These are phyloP conservation scores for Eurytoma adleriae DNA, from an alignment of 2,888 invertebrate genomes.

Conservation along the genomic window DNA sequence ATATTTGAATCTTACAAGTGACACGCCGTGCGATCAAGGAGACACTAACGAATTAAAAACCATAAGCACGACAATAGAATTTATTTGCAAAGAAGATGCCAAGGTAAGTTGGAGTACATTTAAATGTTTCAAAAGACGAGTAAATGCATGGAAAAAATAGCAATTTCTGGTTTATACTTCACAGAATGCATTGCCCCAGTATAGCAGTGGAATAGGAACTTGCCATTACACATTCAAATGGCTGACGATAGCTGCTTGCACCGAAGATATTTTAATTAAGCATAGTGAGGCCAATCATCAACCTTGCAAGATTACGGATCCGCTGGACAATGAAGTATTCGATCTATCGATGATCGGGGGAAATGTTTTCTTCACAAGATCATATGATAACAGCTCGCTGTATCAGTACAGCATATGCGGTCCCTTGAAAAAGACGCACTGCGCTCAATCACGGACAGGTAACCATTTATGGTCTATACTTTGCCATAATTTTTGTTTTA, in stretches of 20 bases:
- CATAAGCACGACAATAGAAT: background rate
- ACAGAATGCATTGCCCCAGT: conserved; percentile 12
- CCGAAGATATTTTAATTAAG: conserved; percentile 3
- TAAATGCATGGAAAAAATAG: too few relatives aligned
- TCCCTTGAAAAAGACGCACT: background rate
- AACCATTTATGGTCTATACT: too few relatives aligned
- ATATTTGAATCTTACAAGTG: background rate
- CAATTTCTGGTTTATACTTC: background rate
- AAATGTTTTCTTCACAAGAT: background rate
- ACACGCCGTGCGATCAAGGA: background rate
- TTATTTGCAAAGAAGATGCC: conserved; percentile 23
- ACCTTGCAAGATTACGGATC: conserved; percentile 13
- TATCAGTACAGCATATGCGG: conserved; percentile 26
- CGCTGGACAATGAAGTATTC: conserved; percentile 5
- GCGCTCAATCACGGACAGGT: conserved; percentile 19
- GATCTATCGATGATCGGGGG: conserved; percentile 8
- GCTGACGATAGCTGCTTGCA: conserved; percentile 36
- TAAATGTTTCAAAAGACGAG: background rate
- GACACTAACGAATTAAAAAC: background rate
- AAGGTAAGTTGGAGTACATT: background rate
- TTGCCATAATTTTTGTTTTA: too few relatives aligned
- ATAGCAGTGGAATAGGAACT: background rate
- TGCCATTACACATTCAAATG: conserved; percentile 31
- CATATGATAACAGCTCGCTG: background rate
- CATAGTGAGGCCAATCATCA: background rate